Evolutionary conservation across 2,113 vertebrate genomes (phyloP), one percentile per base, ranked within the genome.

Genomic region (Colistium nudipinnis): DNA sequence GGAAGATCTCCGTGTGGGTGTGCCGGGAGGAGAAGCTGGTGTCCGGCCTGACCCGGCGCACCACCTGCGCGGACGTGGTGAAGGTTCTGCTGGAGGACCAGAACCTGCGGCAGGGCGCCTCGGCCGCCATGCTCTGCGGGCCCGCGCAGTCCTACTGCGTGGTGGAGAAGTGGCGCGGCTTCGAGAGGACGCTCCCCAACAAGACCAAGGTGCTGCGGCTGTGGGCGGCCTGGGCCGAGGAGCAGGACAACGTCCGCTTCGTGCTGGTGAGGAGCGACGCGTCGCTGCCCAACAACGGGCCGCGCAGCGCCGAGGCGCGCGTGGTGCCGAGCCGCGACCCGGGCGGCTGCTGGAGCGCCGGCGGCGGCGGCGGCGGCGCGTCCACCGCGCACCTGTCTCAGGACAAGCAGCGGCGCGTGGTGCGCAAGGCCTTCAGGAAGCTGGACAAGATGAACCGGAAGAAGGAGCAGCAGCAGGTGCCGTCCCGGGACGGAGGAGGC

Each of bases 161-260:
- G 47, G 97, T 98, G 90, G 97, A 99, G 91, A 98, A 98, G 85
- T 98, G 97, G 97, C 90, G 97, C 19, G 97, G 97, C 66, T 97
- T 96, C 76, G 97, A 99, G 93, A 90, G 97, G 87, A 95, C 91
- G 76, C 80, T 99, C 80, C 97, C 97, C 55, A 95, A 96, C 92
- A 96, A 96, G 89, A 99, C 97, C 25, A 95, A 94, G 70, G 93
- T 99, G 76, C 87, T 98, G 57, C 90, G 95, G 48, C 94, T 99
- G 62, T 98, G 96, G 96, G 90, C 90, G 41, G 96, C 97, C 22
- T 99, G 97, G 97, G 97, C 96, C 0, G 95, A 93, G 66, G 96
- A 99, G 89, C 96, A 94, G 72, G 94, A 94, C 74, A 96, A 97
- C 43, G 96, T 99, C 73, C 94, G 96, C 85, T 98, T 99, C 84